phyloP scores from a whole-genome alignment of 2,797 vertebrate genomes.

The Rousettus madagascariensis region DNA sequence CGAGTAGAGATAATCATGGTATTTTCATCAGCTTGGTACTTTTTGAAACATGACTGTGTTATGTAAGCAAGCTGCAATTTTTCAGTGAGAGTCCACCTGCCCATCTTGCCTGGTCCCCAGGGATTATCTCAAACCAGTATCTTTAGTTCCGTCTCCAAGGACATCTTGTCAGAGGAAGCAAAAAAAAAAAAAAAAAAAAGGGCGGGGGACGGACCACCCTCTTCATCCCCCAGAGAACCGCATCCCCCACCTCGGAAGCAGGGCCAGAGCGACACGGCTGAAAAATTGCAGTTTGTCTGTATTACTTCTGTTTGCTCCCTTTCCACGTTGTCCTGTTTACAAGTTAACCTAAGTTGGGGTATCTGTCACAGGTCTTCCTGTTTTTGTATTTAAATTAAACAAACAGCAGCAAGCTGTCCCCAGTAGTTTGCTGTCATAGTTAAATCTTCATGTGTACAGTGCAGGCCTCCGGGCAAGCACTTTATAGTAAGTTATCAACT shows the following conservation, averaged over 20 bases:
- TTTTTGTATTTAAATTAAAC: conserved; percentile 91
- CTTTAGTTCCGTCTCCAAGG: conserved; percentile 53
- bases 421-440: conserved; percentile 84
- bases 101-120: neutral
- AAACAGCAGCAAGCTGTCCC: conserved; percentile 81
- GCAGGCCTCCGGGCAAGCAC: conserved; percentile 84
- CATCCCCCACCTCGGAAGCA: neutral
- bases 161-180: conserved; percentile 69
- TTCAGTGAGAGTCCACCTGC: conserved; percentile 84
- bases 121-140: conserved; percentile 44
- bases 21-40: conserved; percentile 92
- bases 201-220: neutral
- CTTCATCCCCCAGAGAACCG: neutral
- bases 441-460: conserved; percentile 88
- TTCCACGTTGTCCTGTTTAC: conserved; percentile 96
- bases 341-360: conserved; percentile 93
- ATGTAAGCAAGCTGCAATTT: conserved; percentile 94
- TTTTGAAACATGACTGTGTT: conserved; percentile 89
- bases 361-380: conserved; percentile 93
- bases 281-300: conserved; percentile 92
- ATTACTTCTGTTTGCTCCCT: conserved; percentile 89
- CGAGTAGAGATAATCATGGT: conserved; percentile 91
- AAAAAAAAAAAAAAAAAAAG: neutral
- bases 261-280: conserved; percentile 77
- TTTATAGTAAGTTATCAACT: conserved; percentile 88